phyloP scores from a whole-genome alignment of 2,888 invertebrate genomes.

The Temnothorax rugatulus region DNA sequence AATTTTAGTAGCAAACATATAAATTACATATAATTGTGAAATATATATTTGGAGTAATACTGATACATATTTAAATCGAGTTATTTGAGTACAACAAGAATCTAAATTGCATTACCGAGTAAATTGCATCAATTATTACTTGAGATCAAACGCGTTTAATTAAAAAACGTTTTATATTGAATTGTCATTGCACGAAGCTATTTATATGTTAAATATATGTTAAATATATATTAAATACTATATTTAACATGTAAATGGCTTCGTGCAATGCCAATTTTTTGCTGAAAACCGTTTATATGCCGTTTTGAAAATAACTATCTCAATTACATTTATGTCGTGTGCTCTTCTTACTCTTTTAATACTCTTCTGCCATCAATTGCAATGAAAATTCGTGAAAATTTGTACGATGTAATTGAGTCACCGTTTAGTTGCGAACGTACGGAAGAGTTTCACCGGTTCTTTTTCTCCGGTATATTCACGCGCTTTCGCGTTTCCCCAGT shows the following conservation, averaged over 20 bases:
- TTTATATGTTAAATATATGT: too few species aligned
- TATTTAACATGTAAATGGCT: not conserved
- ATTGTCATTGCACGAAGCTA: too few species aligned
- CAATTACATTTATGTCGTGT: not conserved
- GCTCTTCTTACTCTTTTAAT: not conserved
- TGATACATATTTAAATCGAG: not conserved
- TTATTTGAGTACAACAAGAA: not conserved
- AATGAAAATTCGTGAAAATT: conserved; percentile 9
- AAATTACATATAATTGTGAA: not conserved
- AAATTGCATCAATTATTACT: not conserved
- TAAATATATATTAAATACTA: not conserved
- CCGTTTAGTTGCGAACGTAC: not conserved
- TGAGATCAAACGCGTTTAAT: conserved; percentile 12
- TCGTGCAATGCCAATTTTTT: not conserved
- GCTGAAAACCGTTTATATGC: not conserved
- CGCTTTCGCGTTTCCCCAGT: conserved; percentile 25
- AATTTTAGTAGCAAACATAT: conserved; percentile 14
- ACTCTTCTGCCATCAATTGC: not conserved
- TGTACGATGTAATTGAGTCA: conserved; percentile 12
- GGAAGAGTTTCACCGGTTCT: not conserved
- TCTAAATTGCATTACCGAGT: not conserved
- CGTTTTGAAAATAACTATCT: not conserved
- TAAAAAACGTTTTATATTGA: not conserved
- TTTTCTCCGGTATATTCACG: conserved; percentile 3
- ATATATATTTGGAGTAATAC: not conserved